phyloP scores from a whole-genome alignment of 2,888 invertebrate species.

The Drosophila formosana region DNA sequence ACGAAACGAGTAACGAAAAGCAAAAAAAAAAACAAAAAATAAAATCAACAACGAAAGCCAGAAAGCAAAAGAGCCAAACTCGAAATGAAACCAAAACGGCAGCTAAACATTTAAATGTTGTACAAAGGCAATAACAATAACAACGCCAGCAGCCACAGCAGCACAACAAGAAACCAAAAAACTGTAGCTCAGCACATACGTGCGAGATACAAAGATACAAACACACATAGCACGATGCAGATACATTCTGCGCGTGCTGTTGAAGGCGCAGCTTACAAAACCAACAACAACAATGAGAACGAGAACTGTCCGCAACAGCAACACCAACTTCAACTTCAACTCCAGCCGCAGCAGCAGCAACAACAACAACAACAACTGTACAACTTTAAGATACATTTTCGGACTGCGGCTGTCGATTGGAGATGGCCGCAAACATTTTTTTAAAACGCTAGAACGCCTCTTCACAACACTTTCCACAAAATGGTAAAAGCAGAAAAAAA shows the following conservation, averaged over 20 bases:
- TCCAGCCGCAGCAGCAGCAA: slow-evolving; percentile 21
- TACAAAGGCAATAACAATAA: slow-evolving; percentile 78
- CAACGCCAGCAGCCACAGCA: slow-evolving; percentile 40
- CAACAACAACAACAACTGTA: slow-evolving; percentile 29
- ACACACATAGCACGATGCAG: slow-evolving; percentile 44
- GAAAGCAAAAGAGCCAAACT: slow-evolving; percentile 35
- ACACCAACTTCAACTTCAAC: slow-evolving; percentile 24
- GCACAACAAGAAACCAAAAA: slow-evolving; percentile 31
- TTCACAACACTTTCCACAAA: slow-evolving; percentile 80
- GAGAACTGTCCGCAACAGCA: slow-evolving; percentile 10
- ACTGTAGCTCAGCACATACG: slow-evolving; percentile 52
- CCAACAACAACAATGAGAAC: slow-evolving; percentile 37
- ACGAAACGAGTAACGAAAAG: slow-evolving; percentile 56
- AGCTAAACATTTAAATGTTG: slow-evolving; percentile 80
- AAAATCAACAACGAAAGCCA: slow-evolving; percentile 24
- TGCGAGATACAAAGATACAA: slow-evolving; percentile 62
- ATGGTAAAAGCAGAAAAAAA: slow-evolving; percentile 25
- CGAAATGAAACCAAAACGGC: slow-evolving; percentile 73
- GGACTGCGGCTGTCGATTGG: slow-evolving; percentile 67
- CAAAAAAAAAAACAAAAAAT: slow-evolving; percentile 39
- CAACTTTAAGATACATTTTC: slow-evolving; percentile 72
- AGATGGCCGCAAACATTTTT: slow-evolving; percentile 67
- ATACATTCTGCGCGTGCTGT: slow-evolving; percentile 62
- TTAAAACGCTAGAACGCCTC: slow-evolving; percentile 84
- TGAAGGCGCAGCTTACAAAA: slow-evolving; percentile 33